Evolutionary conservation across 2,888 invertebrate genomes (phyloP), one percentile per base, ranked within the genome.

Genomic region (Zygogramma bicolorata): DNA sequence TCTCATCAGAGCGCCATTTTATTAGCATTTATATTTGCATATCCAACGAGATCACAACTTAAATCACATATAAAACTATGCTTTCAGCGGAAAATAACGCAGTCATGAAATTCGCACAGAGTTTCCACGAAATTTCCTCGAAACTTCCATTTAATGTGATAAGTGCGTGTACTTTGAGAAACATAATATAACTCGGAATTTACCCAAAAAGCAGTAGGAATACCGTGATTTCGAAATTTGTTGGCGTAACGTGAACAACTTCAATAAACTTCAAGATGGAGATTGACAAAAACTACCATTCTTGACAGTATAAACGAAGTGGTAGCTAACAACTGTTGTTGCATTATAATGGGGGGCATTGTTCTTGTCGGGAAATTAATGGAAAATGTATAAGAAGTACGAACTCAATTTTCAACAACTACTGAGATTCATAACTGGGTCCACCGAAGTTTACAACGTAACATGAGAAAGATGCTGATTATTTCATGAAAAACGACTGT

Each of bases 261-360:
- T 58, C 65, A 46, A 34, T 10, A 10, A 69, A 67, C 66, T 73
- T 71, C 1, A 65, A 75, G 74, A 75, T 72, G 63, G 60, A 65
- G n/a, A n/a, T n/a, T n/a, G n/a, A 40, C 34, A 61, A 74, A 72
- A 31, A 49, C 60, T 34, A 15, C 49, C 49, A 61, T 6, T 68
- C 31, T 10, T 34, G 25, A 13, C 15, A 13, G 31, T 68, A 27
- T 13, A 49, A 61, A 68, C 49, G 61, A 61, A 61, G 25, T 61
- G 22, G 22, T 49, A n/a, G 38, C 34, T 49, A 61, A 61, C 68
- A 68, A 61, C 61, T 61, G 29, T 20, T 18, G 31, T 61, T 18
- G 49, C 49, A 49, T 66, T 68, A 68, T 68, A 61, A 68, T 68
- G 49, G 49, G n/a, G 53, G 59, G 61, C 61, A 53, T 49, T 68